Evolutionary conservation across 1,140 invertebrate genomes (phyloP).

Genomic region (Orussus abietinus): DNA sequence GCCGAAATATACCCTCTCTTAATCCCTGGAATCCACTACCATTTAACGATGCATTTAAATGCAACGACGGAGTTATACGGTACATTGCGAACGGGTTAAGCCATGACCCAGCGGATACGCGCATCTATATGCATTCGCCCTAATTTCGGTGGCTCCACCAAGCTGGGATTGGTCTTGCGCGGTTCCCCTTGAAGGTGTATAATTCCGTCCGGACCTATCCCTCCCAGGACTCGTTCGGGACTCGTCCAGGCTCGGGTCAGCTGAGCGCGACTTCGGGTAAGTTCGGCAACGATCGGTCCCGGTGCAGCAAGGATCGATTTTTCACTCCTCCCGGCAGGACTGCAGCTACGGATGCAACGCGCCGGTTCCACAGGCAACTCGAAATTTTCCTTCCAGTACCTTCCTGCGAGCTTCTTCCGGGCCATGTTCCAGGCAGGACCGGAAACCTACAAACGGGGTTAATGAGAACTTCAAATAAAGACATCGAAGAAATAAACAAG

Average conservation of each 20-base stretch:
- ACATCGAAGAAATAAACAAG: background rate
- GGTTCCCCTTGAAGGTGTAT: too few species aligned
- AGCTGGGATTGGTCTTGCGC: conserved; percentile 5
- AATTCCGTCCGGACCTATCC: conserved; percentile 6
- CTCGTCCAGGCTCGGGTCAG: conserved; percentile 3
- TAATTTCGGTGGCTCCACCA: conserved; percentile 3
- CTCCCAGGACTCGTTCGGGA: background rate
- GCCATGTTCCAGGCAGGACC: background rate
- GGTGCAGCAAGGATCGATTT: conserved; percentile 24
- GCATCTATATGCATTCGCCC: too few species aligned
- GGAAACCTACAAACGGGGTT: background rate
- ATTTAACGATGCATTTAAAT: background rate
- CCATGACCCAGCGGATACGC: background rate
- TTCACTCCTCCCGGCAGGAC: conserved; percentile 14
- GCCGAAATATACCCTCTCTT: too few species aligned
- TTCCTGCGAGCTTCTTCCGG: background rate
- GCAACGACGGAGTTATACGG: background rate
- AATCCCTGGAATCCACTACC: too few species aligned
- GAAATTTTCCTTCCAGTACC: conserved; percentile 6
- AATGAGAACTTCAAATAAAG: background rate
- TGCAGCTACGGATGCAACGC: conserved; percentile 12
- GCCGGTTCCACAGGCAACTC: conserved; percentile 16
- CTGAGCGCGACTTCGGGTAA: conserved; percentile 13
- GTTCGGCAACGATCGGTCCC: conserved; percentile 19
- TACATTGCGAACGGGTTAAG: background rate